phyloP scores from a whole-genome alignment of 2,888 invertebrate genomes.

The Teleiodes luculella region DNA sequence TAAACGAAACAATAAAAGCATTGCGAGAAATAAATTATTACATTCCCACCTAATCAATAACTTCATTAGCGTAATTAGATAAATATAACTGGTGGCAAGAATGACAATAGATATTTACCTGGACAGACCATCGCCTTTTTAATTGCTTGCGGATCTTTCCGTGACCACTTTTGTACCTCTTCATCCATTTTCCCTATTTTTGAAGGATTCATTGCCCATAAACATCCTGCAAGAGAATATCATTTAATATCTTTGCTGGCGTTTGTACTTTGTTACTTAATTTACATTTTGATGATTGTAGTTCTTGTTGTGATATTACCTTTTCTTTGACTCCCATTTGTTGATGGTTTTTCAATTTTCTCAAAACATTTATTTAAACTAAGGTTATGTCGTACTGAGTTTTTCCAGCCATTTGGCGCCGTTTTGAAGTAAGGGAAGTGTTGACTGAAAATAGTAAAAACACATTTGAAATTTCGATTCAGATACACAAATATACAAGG shows the following conservation, averaged over 20 bases:
- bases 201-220: slow-evolving; percentile 98
- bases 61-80: not conserved
- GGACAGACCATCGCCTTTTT: slow-evolving; percentile 96
- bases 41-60: not conserved
- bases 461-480: slow-evolving; percentile 20
- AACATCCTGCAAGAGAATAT: slow-evolving; percentile 79
- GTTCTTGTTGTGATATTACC: slow-evolving; percentile 49
- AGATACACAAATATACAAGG: not conserved
- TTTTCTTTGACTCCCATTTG: slow-evolving; percentile 90
- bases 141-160: slow-evolving; percentile 95
- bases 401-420: slow-evolving; percentile 99
- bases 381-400: slow-evolving; percentile 97
- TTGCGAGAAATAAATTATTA: not conserved
- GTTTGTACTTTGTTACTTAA: no score
- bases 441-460: slow-evolving; percentile 81
- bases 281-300: no score
- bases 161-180: slow-evolving; percentile 98
- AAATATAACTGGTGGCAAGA: not conserved
- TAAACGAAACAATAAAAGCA: no score
- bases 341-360: slow-evolving; percentile 96
- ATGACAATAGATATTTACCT: slow-evolving; percentile 64
- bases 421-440: slow-evolving; percentile 99
- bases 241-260: not conserved
- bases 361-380: slow-evolving; percentile 99
- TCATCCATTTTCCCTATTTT: slow-evolving; percentile 98